Conservation (phyloP, 2,797 vertebrate species). For the Mionectes olivaceus region DNA sequence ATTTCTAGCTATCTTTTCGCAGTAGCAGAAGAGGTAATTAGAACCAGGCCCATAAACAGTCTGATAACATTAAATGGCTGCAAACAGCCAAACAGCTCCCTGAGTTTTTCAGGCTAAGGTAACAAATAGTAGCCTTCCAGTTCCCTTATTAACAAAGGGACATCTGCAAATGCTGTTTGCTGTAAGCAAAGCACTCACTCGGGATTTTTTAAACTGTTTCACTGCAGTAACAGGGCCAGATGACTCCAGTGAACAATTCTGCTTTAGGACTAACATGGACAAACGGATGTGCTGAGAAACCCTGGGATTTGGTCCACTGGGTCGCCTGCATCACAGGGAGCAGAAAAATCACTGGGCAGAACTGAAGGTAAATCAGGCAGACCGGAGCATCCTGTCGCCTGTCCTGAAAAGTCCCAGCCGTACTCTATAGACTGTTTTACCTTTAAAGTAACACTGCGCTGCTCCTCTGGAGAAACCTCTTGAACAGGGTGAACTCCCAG, state of each 20-base stretch:
- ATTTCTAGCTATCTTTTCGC: neutral
- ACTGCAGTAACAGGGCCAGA: neutral
- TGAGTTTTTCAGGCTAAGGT: neutral
- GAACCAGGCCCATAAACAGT: neutral
- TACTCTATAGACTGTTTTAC: slow-evolving; percentile 58
- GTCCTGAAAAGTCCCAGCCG: neutral
- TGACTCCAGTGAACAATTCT: neutral
- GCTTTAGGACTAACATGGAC: neutral
- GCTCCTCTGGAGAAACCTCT: slow-evolving; percentile 76
- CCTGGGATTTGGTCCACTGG: neutral
- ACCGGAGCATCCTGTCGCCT: neutral
- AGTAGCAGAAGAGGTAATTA: neutral
- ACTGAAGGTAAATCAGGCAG: neutral
- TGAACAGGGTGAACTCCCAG: slow-evolving; percentile 95
- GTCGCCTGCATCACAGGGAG: neutral
- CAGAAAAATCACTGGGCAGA: neutral
- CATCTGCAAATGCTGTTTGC: neutral
- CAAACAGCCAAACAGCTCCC: neutral
- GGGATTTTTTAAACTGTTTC: neutral
- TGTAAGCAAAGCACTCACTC: neutral
- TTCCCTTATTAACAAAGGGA: neutral
- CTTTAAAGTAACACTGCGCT: slow-evolving; percentile 84
- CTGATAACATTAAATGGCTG: neutral
- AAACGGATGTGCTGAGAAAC: neutral
- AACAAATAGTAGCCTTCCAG: neutral